Evolutionary conservation across 2,888 invertebrate genomes (phyloP), one percentile per base, ranked within the genome.

Genomic region (Gryllus longicercus): DNA sequence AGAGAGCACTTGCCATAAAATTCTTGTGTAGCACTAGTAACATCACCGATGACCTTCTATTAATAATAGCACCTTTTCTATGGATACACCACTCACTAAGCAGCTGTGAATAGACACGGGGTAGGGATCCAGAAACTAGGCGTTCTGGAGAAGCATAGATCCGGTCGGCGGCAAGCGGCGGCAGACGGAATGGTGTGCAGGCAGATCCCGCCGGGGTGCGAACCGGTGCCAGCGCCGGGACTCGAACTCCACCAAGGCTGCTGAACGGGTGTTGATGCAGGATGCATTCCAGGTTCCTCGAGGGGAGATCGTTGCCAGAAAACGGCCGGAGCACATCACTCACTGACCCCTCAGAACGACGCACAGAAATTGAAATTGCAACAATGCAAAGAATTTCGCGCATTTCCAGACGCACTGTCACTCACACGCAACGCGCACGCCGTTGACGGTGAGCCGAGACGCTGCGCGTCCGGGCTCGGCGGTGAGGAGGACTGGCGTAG

Each of bases 61-160:
- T 63, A 18, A 63, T 63, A 63, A 63, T n/a, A 63, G 16, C 63
- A 63, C 63, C 63, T 63, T 63, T 63, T 63, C 63, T 63, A n/a
- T 63, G n/a, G 63, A 63, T 63, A 63, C 16, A n/a, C 63, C 63
- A 63, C 63, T 63, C 63, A 63, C 63, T 63, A 63, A 63, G n/a
- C 14, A 18, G 63, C 16, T 63, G n/a, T 63, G 63, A 63, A 63
- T 63, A 63, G n/a, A 14, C n/a, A 63, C n/a, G 63, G 63, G 63
- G 63, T 63, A 63, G n/a, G 63, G 14, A 63, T 63, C 63, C 63
- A 63, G 63, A 63, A 63, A 63, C 14, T 63, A 63, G 63, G 63
- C n/a, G 12, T 63, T 11, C n/a, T n/a, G 16, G n/a, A n/a, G 63
- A 63, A 63, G 16, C 14, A 8, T n/a, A n/a, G n/a, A 63, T 63